Evolutionary conservation across 1,140 invertebrate genomes (phyloP), one percentile per base, ranked within the genome.

Genomic region (Macrocentrus cingulum): DNA sequence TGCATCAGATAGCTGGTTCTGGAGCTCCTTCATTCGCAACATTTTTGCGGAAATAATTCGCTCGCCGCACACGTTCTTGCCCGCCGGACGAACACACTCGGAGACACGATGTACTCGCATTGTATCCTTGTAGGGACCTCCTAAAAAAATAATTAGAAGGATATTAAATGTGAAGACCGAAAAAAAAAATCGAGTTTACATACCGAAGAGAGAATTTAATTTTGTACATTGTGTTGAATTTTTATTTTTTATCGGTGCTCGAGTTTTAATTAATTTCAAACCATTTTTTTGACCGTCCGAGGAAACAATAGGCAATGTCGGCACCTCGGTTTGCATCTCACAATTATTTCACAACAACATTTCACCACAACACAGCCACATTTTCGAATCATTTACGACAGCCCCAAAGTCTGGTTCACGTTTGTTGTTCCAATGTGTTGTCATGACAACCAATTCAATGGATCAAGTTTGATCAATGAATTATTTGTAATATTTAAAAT

Each of bases 1-100:
- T 8, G 88, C 88, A 76, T 91, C 88, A 22, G 88, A 84, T 48
- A 92, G 68, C 75, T 91, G 88, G 74, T 90, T 92, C 77, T 91
- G 89, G 42, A 91, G 73, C 54, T 88, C 84, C 68, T 90, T 89
- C 1, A 89, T 79, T 22, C 87, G 81, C 53, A 91, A 77, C 60
- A 89, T 84, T 76, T 90, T 89, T 1, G 89, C 89, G 0, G 89
- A 91, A 54, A 88, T 75, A 48, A 91, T 84, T 20, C 88, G 80
- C 70, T 91, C 88, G 18, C 84, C 80, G 16, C 90, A 82, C 42
- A 72, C 70, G 66, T 77, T 81, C 65, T 81, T 81, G 11, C 69
- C 72, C 19, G 62, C 29, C 22, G 65, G 62, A 57, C 70, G 75
- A 16, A 46, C 49, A 36, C 68, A 63, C 54, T 81, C 66, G 60